Evolutionary conservation across 1,140 invertebrate genomes (phyloP), one percentile per base, ranked within the genome.

Genomic region (Macrobrachium nipponense): DNA sequence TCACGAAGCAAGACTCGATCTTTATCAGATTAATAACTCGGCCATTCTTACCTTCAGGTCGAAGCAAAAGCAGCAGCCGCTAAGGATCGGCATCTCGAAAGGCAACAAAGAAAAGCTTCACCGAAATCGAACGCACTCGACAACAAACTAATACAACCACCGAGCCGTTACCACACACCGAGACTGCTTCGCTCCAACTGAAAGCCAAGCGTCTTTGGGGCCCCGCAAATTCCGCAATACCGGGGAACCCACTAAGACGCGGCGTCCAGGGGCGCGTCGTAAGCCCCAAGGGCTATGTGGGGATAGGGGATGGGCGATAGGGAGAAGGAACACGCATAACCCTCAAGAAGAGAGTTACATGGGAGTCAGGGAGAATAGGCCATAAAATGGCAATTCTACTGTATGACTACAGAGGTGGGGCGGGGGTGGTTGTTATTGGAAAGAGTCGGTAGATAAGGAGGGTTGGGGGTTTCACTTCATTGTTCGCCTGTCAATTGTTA

Each of bases 21-120:
- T 3, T 10, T 58, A n/a, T 20, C 6, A 77, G 44, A 15, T 18
- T 17, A 15, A 77, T n/a, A n/a, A n/a, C n/a, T 51, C 72, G 8
- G 36, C 51, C n/a, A 36, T 27, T 20, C 81, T 73, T 15, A 82
- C 81, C 81, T 82, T 82, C 58, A 82, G 81, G 81, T 82, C 81
- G 70, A 75, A 43, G 58, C 58, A 82, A 68, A 82, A 75, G 72
- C 81, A 82, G 75, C 81, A 82, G 8, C 70, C 72, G 10, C 81
- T 68, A 18, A 82, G 81, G 43, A 82, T 60, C 27, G 81, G 81
- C 81, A 82, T 82, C 68, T 14, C 60, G 8, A 20, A 43, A 11
- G 59, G 15, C 11, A 75, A 17, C 14, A 10, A 44, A 27, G 14
- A 43, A 43, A 23, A 5, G 23, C 68, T 70, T 70, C 23, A 15